A percentile compares a stretch with the other conserved stretches of the same genome.
Conservation (phyloP, 2,888 invertebrate genomes). For the Eristalinus sepulchralis region DNA sequence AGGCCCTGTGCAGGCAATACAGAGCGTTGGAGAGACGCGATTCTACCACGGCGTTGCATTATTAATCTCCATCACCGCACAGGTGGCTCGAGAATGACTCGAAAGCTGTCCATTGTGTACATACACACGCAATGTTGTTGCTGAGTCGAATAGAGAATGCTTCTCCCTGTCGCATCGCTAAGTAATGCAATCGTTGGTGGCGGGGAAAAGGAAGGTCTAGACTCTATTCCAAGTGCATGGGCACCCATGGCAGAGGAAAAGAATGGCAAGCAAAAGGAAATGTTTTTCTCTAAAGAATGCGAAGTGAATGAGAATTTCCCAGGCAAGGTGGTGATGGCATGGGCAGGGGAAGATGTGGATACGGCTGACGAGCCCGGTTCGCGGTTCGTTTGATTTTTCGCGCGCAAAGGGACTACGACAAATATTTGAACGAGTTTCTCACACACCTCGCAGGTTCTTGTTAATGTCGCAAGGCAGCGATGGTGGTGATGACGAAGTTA, state of each 20-base stretch:
- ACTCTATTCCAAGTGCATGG: slow-evolving; percentile 51
- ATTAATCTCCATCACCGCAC: slow-evolving; percentile 59
- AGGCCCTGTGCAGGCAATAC: slow-evolving; percentile 20
- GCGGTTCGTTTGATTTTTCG: slow-evolving; percentile 71
- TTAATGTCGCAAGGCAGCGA: slow-evolving; percentile 27
- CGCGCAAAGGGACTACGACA: slow-evolving; percentile 63
- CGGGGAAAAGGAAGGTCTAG: slow-evolving; percentile 21
- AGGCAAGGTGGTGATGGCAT: background rate
- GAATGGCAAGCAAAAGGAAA: slow-evolving; percentile 9
- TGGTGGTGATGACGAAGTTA: slow-evolving; percentile 42
- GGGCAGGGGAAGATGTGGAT: slow-evolving; percentile 2
- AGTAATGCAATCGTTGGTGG: slow-evolving; percentile 18
- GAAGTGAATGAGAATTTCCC: slow-evolving; percentile 50
- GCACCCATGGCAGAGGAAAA: slow-evolving; percentile 29
- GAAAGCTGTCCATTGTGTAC: slow-evolving; percentile 30
- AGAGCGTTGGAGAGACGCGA: slow-evolving; percentile 1
- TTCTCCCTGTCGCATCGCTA: background rate
- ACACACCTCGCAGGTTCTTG: slow-evolving; percentile 44
- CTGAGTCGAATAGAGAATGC: background rate
- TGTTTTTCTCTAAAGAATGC: slow-evolving; percentile 55
- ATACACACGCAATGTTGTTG: slow-evolving; percentile 30
- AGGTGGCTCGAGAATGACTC: slow-evolving; percentile 40
- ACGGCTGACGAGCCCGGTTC: slow-evolving; percentile 35
- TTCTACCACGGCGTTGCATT: slow-evolving; percentile 43
- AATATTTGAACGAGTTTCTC: slow-evolving; percentile 70